A percentile compares a stretch with the other conserved stretches of the same genome.
Evolutionary conservation across 1,140 invertebrate genomes (phyloP).

Genomic region (Homarus americanus): DNA sequence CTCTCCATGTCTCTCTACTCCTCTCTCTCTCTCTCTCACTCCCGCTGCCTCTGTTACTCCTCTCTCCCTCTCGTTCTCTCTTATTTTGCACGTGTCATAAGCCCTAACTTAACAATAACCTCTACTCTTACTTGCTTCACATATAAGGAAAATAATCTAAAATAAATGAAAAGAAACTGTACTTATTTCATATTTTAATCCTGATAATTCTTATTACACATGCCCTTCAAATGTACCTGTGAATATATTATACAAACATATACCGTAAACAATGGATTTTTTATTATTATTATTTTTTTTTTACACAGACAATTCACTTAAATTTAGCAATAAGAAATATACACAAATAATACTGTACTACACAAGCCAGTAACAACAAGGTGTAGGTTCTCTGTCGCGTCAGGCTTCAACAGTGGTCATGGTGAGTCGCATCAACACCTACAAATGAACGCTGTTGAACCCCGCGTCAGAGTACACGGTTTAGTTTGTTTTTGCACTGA

Average conservation of each 20-base stretch:
- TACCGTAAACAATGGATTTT: conserved; percentile 20
- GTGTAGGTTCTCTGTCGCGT: not conserved
- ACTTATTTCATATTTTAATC: not conserved
- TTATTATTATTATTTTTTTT: not conserved
- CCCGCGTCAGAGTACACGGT: not conserved
- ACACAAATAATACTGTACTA: not conserved
- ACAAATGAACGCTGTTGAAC: not conserved
- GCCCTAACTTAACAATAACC: too few relatives aligned
- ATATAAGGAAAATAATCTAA: too few relatives aligned
- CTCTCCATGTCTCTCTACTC: not conserved
- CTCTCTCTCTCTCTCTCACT: not conserved
- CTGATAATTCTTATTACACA: not conserved
- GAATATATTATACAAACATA: conserved; percentile 36
- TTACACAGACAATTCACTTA: not conserved
- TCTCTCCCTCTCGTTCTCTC: not conserved
- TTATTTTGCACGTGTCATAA: too few relatives aligned
- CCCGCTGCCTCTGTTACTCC: not conserved
- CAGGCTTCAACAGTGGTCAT: not conserved
- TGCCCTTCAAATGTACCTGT: conserved; percentile 1
- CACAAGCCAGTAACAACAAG: conserved; percentile 3
- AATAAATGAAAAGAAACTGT: not conserved
- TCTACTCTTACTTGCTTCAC: too few relatives aligned
- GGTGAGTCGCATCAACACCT: not conserved
- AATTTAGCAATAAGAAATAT: not conserved
- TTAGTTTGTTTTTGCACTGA: not conserved